Evolutionary conservation across 53 echinoderm and acorn worm species (phyloP), one percentile per base, ranked within the genome.

Genomic region (Apostichopus leukothele): DNA sequence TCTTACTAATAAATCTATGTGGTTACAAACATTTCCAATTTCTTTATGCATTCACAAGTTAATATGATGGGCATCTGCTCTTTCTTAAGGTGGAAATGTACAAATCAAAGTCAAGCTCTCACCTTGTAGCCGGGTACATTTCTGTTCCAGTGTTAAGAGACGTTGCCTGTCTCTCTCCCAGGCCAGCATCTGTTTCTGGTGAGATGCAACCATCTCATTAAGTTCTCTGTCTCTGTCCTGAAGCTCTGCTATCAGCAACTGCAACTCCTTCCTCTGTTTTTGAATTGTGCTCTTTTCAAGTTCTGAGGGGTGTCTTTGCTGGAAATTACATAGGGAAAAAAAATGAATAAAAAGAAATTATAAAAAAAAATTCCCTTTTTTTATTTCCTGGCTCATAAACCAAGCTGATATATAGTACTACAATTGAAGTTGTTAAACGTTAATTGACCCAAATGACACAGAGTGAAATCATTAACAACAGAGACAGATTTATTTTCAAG

Each of bases 121-220:
- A 97, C 97, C 93, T 90, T 97, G 92, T 74, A 92, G 83, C 75
- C 97, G 88, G 53, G 87, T 79, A 88, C 92, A 96, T 73, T 91
- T 94, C 23, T 96, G 96, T 87, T 97, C 97, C 9, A 97, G 88
- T 5, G 93, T 90, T 50, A 97, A 83, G 16, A 97, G 91, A 76
- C 91, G 94, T 81, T 97, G 97, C 66, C 97, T 89, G 83, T 97
- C 97, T 57, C 96, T 91, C 88, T 97, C 97, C 97, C 97, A 97
- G 55, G 97, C 95, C 73, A 96, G 88, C 79, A 97, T 91, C 80
- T 97, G 97, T 89, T 93, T 92, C 88, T 97, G 97, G 86, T 97
- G 97, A 53, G 97, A 95, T 13, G 95, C 91, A 3, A 97, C 97
- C 95, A 97, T 97, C 91, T 97, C 97, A 80, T 97, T 97, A 60